Evolutionary conservation across 2,888 invertebrate species (phyloP).

Genomic region (Doris montereyensis): DNA sequence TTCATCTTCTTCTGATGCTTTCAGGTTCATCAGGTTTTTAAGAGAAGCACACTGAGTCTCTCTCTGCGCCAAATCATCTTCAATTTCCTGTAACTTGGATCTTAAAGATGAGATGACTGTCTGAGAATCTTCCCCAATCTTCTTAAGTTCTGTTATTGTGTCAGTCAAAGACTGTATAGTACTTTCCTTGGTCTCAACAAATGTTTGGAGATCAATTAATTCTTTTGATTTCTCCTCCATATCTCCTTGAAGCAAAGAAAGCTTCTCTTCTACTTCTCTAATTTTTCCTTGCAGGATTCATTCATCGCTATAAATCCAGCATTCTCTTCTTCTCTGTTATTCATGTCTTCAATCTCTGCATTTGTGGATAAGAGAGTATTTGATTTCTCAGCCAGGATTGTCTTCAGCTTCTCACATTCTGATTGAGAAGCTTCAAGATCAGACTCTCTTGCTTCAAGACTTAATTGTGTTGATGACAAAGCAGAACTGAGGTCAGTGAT

Average conservation of each 20-base stretch:
- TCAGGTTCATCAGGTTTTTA: no score
- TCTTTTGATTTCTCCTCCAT: neutral
- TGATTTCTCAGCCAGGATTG: neutral
- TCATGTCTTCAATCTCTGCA: slow-evolving; percentile 34
- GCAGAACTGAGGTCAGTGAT: neutral
- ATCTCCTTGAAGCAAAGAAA: neutral
- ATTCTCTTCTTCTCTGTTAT: neutral
- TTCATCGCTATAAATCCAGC: neutral
- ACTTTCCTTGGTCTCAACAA: no score
- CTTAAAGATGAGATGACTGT: no score
- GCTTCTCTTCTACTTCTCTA: neutral
- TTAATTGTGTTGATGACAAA: neutral
- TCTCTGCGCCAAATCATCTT: no score
- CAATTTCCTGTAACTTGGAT: no score
- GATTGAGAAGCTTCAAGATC: neutral
- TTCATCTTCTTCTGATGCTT: no score
- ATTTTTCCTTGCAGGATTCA: neutral
- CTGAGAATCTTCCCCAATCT: no score
- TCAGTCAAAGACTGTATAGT: no score
- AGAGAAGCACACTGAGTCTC: no score
- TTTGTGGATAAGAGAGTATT: slow-evolving; percentile 46
- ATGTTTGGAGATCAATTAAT: no score
- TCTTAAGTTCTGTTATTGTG: no score
- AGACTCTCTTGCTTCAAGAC: neutral
- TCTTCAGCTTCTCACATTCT: neutral